phyloP scores from a whole-genome alignment of 2,113 vertebrate genomes.

The Craseonycteris thonglongyai region DNA sequence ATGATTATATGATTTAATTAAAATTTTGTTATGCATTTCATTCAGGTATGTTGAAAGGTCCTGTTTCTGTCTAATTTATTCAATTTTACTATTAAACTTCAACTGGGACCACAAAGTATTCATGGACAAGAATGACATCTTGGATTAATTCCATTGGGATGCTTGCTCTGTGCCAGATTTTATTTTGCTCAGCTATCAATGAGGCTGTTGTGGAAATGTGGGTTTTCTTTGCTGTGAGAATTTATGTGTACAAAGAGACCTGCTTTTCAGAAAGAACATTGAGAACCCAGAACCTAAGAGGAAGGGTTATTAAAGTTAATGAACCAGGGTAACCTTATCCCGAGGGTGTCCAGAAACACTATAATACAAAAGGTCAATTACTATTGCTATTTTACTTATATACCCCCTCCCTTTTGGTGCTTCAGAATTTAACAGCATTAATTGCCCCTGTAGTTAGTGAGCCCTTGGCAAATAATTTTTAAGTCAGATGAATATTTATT shows the following conservation, averaged over 20 bases:
- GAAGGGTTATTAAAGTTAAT: slow-evolving; percentile 86
- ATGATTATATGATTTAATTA: slow-evolving; percentile 43
- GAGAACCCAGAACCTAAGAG: slow-evolving; percentile 79
- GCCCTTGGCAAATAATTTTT: slow-evolving; percentile 45
- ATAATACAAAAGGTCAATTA: slow-evolving; percentile 78
- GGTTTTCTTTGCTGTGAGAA: slow-evolving; percentile 87
- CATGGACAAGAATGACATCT: slow-evolving; percentile 76
- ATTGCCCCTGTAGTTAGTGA: slow-evolving; percentile 28
- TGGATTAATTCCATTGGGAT: slow-evolving; percentile 79
- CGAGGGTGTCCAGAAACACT: slow-evolving; percentile 75
- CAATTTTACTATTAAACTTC: slow-evolving; percentile 77
- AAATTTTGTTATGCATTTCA: slow-evolving; percentile 20
- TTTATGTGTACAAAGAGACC: slow-evolving; percentile 83
- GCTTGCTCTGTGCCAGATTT: slow-evolving; percentile 79
- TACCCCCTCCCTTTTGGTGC: background rate
- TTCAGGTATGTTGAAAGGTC: slow-evolving; percentile 64
- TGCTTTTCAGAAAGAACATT: slow-evolving; percentile 84
- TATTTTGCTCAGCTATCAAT: slow-evolving; percentile 84
- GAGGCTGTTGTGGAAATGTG: slow-evolving; percentile 85
- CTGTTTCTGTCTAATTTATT: slow-evolving; percentile 69
- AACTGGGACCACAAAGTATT: slow-evolving; percentile 70
- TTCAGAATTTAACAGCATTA: slow-evolving; percentile 43
- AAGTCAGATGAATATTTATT: slow-evolving; percentile 44
- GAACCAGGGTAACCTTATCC: slow-evolving; percentile 84
- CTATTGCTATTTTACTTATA: slow-evolving; percentile 67